A percentile compares a stretch with the other conserved stretches of the same genome.
Evolutionary conservation across 2,113 vertebrate genomes (phyloP).

Genomic region (Muntiacus reevesi): DNA sequence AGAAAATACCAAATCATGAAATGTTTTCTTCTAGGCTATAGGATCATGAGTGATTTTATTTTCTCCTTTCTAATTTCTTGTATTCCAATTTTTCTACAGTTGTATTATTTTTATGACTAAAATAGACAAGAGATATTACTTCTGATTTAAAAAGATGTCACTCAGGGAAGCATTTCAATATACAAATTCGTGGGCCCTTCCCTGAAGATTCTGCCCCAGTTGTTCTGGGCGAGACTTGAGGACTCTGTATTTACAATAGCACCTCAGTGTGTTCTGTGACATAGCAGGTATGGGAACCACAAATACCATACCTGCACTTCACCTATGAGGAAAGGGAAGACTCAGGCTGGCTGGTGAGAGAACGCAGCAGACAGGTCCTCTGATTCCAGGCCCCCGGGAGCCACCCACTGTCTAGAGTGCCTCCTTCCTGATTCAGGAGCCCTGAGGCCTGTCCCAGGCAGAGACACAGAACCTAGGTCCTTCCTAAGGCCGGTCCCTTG

Average conservation of each 20-base stretch:
- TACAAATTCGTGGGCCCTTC: neutral
- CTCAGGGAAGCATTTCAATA: neutral
- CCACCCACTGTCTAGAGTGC: neutral
- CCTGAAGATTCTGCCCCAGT: neutral
- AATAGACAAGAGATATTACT: neutral
- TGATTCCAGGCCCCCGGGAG: neutral
- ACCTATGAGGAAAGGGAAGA: neutral
- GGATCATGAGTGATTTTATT: neutral
- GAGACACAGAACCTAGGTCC: neutral
- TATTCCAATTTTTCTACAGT: neutral
- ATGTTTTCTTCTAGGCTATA: constrained; percentile 32
- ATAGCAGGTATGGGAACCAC: neutral
- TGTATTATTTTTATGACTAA: neutral
- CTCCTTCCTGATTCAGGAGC: neutral
- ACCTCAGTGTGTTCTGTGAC: neutral
- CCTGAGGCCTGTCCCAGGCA: neutral
- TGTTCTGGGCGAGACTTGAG: neutral
- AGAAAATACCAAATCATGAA: neutral
- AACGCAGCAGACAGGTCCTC: neutral
- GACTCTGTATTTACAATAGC: neutral
- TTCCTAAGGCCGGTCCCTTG: neutral
- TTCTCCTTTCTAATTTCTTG: neutral
- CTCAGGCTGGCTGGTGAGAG: neutral
- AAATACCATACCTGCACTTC: neutral
- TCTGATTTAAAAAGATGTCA: constrained; percentile 2